Base-by-base conservation (phyloP, 1,140 invertebrate species). In the Drosophila parabipectinata region DNA sequence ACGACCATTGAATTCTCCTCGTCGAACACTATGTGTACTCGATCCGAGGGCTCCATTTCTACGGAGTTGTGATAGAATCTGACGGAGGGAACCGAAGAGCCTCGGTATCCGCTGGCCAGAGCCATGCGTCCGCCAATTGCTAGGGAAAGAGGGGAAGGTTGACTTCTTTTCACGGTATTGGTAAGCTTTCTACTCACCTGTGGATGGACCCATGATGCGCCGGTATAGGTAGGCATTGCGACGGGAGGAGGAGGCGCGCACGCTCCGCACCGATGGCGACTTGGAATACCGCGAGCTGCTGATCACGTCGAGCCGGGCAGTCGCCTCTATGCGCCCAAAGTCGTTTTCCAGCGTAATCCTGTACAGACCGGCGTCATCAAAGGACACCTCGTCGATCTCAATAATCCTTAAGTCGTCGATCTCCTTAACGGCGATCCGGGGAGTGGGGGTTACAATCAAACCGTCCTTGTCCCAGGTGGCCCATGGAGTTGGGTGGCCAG, bases 401-500 rank as follows among this genome's bases (percentile, higher is more conserved):
- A 99, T 92, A 34, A 95, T 94, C 39, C 95, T 93, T 55, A 94
- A 79, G 92, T 97, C 96, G 61, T 97, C 96, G 39, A 94, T 94
- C 85, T 97, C 96, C 45, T 94, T 95, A 4, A 97, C 93, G 1
- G 93, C 94, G 6, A 96, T 94, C 41, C 96, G 93, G 0, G 94
- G 91, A 0, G 93, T 94, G 1, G 94, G 94, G 0, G 94, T 95
- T 3, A 96, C 93, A 14, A 93, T 92, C 4, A 93, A 68, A 4
- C 95, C 95, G 77, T 97, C 95, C 83, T 97, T 97, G 81, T 97
- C 96, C 97, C 97, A 97, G 4, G 94, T 94, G 0, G 95, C 94
- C 95, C 95, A 96, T 0, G 96, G 96, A 0, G 94, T 92, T 0
- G 96, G 96, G 75, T 96, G 93, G 1, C 96, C 96, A 6, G 94